Evolutionary conservation across 2,797 vertebrate genomes (phyloP), one percentile per base, ranked within the genome.

Genomic region (Ambastaia sidthimunki): DNA sequence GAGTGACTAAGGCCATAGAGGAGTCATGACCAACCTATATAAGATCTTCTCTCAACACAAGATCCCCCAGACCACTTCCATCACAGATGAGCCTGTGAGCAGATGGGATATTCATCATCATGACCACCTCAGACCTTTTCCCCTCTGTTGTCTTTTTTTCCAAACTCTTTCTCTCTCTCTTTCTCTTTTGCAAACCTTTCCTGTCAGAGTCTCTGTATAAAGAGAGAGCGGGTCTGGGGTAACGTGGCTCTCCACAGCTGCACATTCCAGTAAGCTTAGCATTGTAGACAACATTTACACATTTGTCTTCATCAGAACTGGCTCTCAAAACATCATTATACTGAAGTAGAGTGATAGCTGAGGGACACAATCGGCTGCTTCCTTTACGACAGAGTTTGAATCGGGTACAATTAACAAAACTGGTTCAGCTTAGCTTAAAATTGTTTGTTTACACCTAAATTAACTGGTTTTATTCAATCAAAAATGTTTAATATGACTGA

Each of bases 31-130:
- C 83, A 83, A 72, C 84, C 77, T 85, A 83, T 76, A 81, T 70
- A 83, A 76, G 79, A 81, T 76, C 54, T 65, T 73, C 76, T 67
- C 66, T 84, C 69, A 74, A 67, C 60, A 57, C 71, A 28, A 71
- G 78, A 70, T 79, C 76, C 44, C 37, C 52, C 88, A 88, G 77
- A 79, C 59, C 60, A 83, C 13, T 25, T 76, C 81, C 82, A 87
- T 84, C 83, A 85, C 81, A 74, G 88, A 82, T 75, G 86, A 81
- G 83, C 78, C 76, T 83, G 81, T 73, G 80, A 88, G 85, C 87
- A 90, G 90, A 91, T 88, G 88, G 88, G 89, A 89, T 87, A 89
- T 90, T 88, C 87, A 89, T 89, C 89, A 90, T 85, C 52, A 69
- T 68, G 65, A 44, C 41, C 76, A 85, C 82, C 79, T 84, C 57